Base-by-base conservation (phyloP, 1,140 invertebrate genomes). In the Chironomus tepperi region DNA sequence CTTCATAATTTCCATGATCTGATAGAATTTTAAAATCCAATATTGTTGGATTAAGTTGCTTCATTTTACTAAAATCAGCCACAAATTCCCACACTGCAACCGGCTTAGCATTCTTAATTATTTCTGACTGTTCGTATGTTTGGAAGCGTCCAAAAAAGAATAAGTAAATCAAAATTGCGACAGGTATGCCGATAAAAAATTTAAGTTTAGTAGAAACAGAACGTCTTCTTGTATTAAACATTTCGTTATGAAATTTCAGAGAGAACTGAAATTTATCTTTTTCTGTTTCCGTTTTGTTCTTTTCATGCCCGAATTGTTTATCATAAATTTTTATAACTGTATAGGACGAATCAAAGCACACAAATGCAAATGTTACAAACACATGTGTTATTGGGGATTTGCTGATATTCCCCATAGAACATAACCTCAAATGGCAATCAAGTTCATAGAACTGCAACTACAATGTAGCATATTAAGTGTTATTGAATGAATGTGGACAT, bases 41-140 rank as follows among this genome's bases (percentile, higher is more conserved):
- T 78, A 92, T 89, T 19, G 89, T 88, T 10, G 89, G 89, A 83
- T 91, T 91, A 47, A 92, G 81, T 76, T 86, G 85, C 74, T 87
- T 85, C 85, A 89, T 88, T 77, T 91, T 91, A 77, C 86, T 89
- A 76, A 92, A 91, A 81, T 91, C 90, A 1, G 89, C 88, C 18
- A 90, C 84, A 80, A 86, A 91, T 80, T 90, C 89, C 89, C 90
- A 91, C 15, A 89, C 86, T n/a, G 81, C 80, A 77, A 85, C 84
- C 16, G 89, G 84, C 77, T 85, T 83, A 0, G 85, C 79, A 77
- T 88, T 84, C 43, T 79, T 78, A 76, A 89, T 83, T 43, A 79
- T 78, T 73, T 77, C 79, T 76, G 85, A 82, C 43, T 84, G 78
- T 77, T 81, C 74, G 76, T 80, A 83, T 24, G 78, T 78, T 19